Conservation (phyloP, 2,113 vertebrate genomes). For the Fulica atra region DNA sequence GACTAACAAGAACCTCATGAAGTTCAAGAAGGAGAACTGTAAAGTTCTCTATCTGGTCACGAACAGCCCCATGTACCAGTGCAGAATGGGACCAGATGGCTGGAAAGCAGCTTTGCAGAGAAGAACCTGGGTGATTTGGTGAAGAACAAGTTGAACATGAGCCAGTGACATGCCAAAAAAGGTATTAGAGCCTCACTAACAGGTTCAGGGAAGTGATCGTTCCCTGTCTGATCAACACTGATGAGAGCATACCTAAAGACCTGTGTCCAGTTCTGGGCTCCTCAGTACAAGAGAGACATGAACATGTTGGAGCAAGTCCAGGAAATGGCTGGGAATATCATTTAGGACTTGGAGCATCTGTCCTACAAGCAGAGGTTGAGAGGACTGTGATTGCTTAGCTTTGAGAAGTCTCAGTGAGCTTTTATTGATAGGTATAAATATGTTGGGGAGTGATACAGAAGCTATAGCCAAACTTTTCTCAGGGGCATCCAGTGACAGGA, state of each 20-base stretch:
- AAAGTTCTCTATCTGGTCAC: fast-evolving
- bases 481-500: neutral
- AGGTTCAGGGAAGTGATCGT: neutral
- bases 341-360: neutral
- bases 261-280: neutral
- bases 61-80: neutral
- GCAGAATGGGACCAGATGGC: neutral
- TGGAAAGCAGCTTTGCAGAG: neutral
- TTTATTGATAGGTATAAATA: neutral
- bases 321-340: neutral
- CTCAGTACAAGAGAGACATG: neutral
- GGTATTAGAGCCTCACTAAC: neutral
- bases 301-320: neutral
- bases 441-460: fast-evolving
- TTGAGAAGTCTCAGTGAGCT: neutral
- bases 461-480: neutral
- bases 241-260: neutral
- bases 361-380: neutral
- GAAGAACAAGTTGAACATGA: neutral
- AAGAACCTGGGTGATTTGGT: neutral
- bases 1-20: neutral
- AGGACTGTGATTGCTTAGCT: neutral
- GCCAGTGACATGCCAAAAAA: neutral
- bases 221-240: neutral
- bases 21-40: neutral